Percentiles rank a stretch among this genome's conserved stretches.
These are phyloP conservation scores for Serilophus lunatus DNA, from an alignment of 2,113 vertebrate species.

Conservation along the genomic window DNA sequence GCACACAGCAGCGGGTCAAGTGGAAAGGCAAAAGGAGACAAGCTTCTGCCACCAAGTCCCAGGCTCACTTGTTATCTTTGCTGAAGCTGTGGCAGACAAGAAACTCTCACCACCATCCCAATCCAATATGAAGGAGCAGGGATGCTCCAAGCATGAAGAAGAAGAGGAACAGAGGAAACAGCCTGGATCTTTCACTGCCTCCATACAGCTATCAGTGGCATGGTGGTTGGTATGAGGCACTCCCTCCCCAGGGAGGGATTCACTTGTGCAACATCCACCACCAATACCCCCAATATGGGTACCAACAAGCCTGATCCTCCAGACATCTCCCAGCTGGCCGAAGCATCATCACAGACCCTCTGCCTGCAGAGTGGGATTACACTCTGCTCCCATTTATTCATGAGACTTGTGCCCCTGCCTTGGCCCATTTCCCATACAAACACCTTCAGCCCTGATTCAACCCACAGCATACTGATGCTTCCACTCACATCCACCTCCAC, in stretches of 20 bases:
- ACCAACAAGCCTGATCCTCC: background rate
- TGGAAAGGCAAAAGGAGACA: background rate
- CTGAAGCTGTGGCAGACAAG: background rate
- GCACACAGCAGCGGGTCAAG: fast-evolving
- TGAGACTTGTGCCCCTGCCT: fast-evolving
- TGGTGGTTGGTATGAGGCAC: background rate
- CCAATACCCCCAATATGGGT: fast-evolving
- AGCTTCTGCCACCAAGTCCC: background rate
- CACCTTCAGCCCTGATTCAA: background rate
- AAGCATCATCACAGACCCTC: background rate
- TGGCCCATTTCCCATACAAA: background rate
- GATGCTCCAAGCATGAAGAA: background rate
- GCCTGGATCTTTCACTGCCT: background rate
- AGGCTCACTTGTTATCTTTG: background rate
- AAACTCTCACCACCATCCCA: background rate
- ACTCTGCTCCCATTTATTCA: background rate
- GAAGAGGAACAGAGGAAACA: background rate
- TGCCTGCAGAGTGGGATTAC: background rate
- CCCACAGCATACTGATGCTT: fast-evolving
- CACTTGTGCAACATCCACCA: background rate
- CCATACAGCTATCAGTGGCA: background rate
- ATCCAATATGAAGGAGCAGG: background rate
- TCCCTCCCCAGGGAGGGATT: background rate
- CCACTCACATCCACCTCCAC: background rate
- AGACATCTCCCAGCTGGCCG: background rate